Base-by-base conservation (phyloP, 64 coral and sea anemone genomes). In the Porites lutea region DNA sequence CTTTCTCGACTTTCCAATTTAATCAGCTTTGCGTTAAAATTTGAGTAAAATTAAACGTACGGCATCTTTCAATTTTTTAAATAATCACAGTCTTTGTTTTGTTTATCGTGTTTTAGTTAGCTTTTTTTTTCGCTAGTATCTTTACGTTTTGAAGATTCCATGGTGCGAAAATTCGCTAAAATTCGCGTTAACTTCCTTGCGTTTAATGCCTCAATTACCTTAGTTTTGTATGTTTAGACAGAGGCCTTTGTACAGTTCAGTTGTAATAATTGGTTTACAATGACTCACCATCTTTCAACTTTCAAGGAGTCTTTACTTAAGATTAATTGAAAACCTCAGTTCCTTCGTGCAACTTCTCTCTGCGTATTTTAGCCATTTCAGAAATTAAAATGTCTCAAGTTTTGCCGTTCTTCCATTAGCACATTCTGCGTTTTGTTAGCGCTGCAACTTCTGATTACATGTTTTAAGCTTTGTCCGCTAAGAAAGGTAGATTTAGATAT, bases 221-320 rank as follows among this genome's bases (percentile, higher is more conserved):
- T 16, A 65, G 81, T 50, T 51, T 84, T 84, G 81, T 67, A 48
- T 84, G 81, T 84, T 84, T 68, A 68, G 81, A 84, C 81, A 84
- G 81, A 47, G 48, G 15, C 62, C 47, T 84, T 84, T 84, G 81
- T 84, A 84, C 81, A 69, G 7, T 68, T 8, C 59, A 67, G 81
- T 68, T 84, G 81, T 84, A 84, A 84, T 84, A 84, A 84, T 84
- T 84, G 63, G 45, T 84, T 84, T 69, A 84, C 81, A 84, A 84
- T 84, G 62, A 67, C 37, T 52, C 63, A 84, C 81, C 81, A 22
- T 84, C 45, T 84, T 84, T 84, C 52, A 69, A 84, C 59, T 84
- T 84, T 84, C 81, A 68, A 84, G 81, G 46, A 68, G 81, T 84
- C 79, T 82, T 82, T 84, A 67, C 81, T 48, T 69, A 84, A 84